phyloP scores from a whole-genome alignment of 2,797 vertebrate genomes.

The Myoxocephalus aenaeus region DNA sequence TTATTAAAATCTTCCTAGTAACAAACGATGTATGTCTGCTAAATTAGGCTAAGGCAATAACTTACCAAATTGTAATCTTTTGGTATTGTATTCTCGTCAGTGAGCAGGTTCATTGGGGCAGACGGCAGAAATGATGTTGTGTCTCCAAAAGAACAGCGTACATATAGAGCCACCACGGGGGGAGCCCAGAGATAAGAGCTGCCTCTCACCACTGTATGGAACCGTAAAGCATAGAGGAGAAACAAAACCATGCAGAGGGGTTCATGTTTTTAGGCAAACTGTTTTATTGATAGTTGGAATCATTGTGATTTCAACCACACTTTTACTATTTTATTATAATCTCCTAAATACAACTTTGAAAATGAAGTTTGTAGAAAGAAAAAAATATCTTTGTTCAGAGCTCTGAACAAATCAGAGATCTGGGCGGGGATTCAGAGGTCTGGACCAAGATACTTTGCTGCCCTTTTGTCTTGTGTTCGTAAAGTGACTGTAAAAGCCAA shows the following conservation, averaged over 20 bases:
- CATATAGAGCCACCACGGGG: background rate
- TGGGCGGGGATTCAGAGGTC: background rate
- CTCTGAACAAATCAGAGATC: background rate
- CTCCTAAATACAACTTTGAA: background rate
- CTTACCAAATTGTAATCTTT: slow-evolving; percentile 15
- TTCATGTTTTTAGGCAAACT: background rate
- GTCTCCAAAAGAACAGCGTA: background rate
- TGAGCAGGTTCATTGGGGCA: background rate
- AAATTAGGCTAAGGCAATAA: background rate
- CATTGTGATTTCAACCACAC: background rate
- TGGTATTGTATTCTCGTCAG: background rate
- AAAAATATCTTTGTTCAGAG: no score
- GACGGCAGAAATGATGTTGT: background rate
- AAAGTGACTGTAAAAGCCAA: background rate
- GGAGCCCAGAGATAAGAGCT: background rate
- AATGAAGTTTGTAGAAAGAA: background rate
- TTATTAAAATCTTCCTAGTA: background rate
- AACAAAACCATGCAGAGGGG: background rate
- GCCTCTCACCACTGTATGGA: background rate
- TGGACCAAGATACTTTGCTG: no score
- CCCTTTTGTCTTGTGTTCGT: background rate
- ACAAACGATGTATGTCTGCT: background rate
- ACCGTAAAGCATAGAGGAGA: background rate
- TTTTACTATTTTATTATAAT: background rate
- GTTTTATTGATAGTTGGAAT: background rate